Percentiles rank a stretch among this genome's conserved stretches.
Evolutionary conservation across 1,140 invertebrate genomes (phyloP).

Genomic region (Ceratitis capitata): DNA sequence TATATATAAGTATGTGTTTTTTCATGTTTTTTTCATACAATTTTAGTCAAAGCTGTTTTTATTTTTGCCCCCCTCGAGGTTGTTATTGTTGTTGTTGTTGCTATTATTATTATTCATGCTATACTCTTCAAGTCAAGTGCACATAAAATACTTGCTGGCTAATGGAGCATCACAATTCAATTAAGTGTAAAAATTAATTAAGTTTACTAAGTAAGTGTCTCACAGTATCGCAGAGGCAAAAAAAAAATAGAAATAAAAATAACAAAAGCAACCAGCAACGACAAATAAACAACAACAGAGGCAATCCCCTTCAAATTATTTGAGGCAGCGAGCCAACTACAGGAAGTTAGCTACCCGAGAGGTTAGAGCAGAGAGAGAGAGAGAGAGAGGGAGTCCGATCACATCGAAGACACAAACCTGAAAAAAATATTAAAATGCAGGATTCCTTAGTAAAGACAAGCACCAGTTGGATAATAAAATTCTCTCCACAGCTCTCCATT

Average conservation of each 20-base stretch:
- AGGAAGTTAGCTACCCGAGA: not conserved
- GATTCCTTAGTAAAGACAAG: no score
- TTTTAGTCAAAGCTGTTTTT: constrained; percentile 22
- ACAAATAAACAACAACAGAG: not conserved
- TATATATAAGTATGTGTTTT: not conserved
- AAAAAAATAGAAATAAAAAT: not conserved
- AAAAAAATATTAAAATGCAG: no score
- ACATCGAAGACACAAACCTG: not conserved
- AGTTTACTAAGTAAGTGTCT: constrained; percentile 49
- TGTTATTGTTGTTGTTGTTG: not conserved
- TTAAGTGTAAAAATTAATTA: constrained; percentile 63
- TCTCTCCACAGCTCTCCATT: no score
- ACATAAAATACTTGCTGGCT: constrained; percentile 22
- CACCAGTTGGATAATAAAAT: no score
- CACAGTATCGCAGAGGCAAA: not conserved
- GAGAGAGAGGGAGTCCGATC: not conserved
- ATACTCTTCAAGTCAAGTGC: not conserved
- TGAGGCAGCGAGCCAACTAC: not conserved
- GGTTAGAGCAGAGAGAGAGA: not conserved
- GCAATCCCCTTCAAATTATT: no score
- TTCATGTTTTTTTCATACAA: not conserved
- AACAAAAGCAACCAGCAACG: not conserved
- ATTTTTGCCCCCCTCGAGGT: no score
- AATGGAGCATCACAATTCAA: constrained; percentile 57
- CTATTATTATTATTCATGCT: not conserved